Conservation (phyloP, 2,113 vertebrate genomes). For the Felis chaus region DNA sequence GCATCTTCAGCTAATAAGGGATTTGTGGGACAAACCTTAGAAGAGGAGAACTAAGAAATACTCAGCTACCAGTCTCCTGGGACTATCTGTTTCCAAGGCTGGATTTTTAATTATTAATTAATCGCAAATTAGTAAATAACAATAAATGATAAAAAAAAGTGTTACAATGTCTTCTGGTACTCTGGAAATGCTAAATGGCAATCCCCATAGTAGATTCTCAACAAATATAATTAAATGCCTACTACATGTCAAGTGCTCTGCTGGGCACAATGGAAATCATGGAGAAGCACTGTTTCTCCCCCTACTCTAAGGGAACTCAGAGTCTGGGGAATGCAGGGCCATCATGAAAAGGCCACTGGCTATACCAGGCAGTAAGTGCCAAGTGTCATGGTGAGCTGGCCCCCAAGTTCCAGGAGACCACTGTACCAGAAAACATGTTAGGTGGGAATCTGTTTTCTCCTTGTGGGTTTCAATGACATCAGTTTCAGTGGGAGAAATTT, state of each 20-base stretch:
- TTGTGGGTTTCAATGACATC: not conserved
- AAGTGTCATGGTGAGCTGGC: accelerated
- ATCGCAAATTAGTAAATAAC: slow-evolving; percentile 25
- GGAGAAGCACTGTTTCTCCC: not conserved
- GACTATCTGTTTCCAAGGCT: not conserved
- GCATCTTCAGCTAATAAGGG: not conserved
- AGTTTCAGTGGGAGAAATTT: not conserved
- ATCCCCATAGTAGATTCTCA: not conserved
- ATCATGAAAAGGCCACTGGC: not conserved
- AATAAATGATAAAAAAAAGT: not conserved
- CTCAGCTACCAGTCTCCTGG: not conserved
- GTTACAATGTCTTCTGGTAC: not conserved
- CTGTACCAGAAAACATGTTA: not conserved
- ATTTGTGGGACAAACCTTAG: not conserved
- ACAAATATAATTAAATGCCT: slow-evolving; percentile 13
- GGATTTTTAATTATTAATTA: slow-evolving; percentile 23
- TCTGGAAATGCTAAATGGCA: not conserved
- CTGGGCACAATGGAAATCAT: not conserved
- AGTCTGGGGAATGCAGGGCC: accelerated
- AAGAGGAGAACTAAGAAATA: not conserved
- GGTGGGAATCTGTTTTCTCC: not conserved
- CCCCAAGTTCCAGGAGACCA: not conserved
- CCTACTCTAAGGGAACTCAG: no score
- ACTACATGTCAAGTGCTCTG: not conserved
- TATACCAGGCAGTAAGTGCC: not conserved